phyloP scores from a whole-genome alignment of 1,140 invertebrate genomes.

The Zaprionus kolodkinae region DNA sequence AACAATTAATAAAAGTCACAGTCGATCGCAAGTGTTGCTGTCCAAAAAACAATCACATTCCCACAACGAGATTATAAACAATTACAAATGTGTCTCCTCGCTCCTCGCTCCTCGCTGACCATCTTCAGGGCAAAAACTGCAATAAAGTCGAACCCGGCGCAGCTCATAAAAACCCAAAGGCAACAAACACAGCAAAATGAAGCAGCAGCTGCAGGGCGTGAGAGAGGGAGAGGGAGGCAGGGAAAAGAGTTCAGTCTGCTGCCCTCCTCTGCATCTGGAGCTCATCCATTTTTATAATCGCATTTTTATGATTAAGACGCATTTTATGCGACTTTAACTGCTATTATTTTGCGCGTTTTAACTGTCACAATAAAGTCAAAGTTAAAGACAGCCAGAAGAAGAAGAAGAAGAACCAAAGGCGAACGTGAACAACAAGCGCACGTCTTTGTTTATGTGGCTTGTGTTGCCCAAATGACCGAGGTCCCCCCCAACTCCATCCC shows the following conservation, averaged over 20 bases:
- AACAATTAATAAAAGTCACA: constrained; percentile 75
- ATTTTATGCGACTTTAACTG: constrained; percentile 83
- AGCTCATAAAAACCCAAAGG: constrained; percentile 75
- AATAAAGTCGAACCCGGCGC: constrained; percentile 61
- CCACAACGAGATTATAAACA: constrained; percentile 66
- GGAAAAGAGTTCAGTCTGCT: constrained; percentile 56
- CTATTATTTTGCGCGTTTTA: constrained; percentile 81
- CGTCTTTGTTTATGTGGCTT: constrained; percentile 72
- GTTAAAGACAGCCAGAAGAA: constrained; percentile 77
- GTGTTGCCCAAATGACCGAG: constrained; percentile 41
- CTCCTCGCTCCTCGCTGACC: not conserved
- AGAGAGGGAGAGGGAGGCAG: not conserved
- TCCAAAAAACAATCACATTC: constrained; percentile 38
- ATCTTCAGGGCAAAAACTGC: constrained; percentile 40
- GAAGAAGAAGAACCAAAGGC: constrained; percentile 39
- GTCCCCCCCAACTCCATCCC: not conserved
- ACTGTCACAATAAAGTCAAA: constrained; percentile 83
- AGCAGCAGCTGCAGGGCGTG: constrained; percentile 2
- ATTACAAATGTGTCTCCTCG: constrained; percentile 59
- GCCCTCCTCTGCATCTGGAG: constrained; percentile 11
- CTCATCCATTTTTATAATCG: constrained; percentile 81
- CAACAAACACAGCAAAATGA: constrained; percentile 61
- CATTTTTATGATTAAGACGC: constrained; percentile 83
- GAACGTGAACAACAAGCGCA: not conserved
- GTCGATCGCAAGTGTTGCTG: constrained; percentile 11